Evolutionary conservation across 1,140 invertebrate genomes (phyloP), one percentile per base, ranked within the genome.

Genomic region (Neomicropteryx cornuta): DNA sequence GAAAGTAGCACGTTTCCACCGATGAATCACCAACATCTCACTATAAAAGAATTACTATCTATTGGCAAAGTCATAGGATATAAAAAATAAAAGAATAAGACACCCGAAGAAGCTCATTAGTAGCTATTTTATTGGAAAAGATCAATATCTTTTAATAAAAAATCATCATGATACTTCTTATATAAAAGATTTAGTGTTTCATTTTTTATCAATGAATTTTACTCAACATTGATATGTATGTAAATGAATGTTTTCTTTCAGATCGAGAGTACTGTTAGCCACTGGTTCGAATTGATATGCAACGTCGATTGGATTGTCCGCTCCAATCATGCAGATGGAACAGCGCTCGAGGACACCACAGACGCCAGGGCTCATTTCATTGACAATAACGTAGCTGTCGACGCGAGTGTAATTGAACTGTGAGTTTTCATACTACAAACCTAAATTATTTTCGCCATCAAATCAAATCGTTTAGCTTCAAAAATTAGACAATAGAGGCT

Each of bases 301-400:
- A 67, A 68, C 49, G 60, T 73, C 39, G 70, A 74, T 50, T 57
- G 66, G 38, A 57, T 70, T 32, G 41, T 62, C 27, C 63, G 56
- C 2, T 50, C 47, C 16, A 50, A 43, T 17, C 50, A 60, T 43
- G 33, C 8, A 6, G 37, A 41, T 32, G 59, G 61, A 34, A 42
- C 53, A 5, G 41, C 51, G 2, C 36, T 50, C 2, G 53, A 59
- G 2, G 56, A 60, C 41, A 36, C 52, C 35, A 67, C 66, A 2
- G 60, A 65, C 29, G 55, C 71, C 31, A 55, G 54, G 22, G 58
- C 62, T 10, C 70, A 73, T 52, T 73, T 73, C 51, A 66, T 72
- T 19, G 42, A 58, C 16, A 48, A 64, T 43, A 46, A 71, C 50
- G 31, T 58, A 42, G 66, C 68, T 4, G 62, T 71, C 1, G 36